Evolutionary conservation across 2,113 vertebrate genomes (phyloP), one percentile per base, ranked within the genome.

Genomic region (Phrynosoma platyrhinos): DNA sequence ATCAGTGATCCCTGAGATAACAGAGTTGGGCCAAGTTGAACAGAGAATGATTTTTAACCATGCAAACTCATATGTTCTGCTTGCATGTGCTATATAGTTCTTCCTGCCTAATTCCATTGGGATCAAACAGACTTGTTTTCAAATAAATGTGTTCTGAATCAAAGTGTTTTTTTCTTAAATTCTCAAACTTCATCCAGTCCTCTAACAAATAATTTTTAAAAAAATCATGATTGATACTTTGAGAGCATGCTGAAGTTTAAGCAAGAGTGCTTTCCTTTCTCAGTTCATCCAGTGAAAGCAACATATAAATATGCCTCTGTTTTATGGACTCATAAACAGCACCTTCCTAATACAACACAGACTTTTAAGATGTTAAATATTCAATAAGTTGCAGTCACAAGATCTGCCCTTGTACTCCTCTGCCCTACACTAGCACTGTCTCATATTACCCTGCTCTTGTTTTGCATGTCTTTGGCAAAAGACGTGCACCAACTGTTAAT

Each of bases 401-500:
- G 88, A 89, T 87, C 89, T 85, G 91, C 64, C 81, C 75, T 92
- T n/a, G 0, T 2, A 23, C 90, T 91, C 78, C 88, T 14, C 0
- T 4, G 23, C 88, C 90, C 80, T 89, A 75, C 4, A 0, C 25
- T 78, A 12, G 55, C 75, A 20, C 3, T 58, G 5, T 79, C 36
- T 86, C 87, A 92, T 91, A 92, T 94, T 94, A 93, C 92, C 79
- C 64, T 1, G 9, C 77, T 91, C 85, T 86, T 52, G 79, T 53
- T 78, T 32, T 86, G 62, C 71, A 75, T 76, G 40, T 69, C n/a
- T 36, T 55, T 52, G 32, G 83, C 88, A 9, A 0, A 81, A 93
- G 84, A 88, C 91, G 87, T 36, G 80, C 92, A 88, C 93, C 92
- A 92, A 94, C 88, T 85, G 18, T 89, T 91, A 75, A 93, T 95